phyloP scores from a whole-genome alignment of 2,888 invertebrate genomes.

The Sericinus montela region DNA sequence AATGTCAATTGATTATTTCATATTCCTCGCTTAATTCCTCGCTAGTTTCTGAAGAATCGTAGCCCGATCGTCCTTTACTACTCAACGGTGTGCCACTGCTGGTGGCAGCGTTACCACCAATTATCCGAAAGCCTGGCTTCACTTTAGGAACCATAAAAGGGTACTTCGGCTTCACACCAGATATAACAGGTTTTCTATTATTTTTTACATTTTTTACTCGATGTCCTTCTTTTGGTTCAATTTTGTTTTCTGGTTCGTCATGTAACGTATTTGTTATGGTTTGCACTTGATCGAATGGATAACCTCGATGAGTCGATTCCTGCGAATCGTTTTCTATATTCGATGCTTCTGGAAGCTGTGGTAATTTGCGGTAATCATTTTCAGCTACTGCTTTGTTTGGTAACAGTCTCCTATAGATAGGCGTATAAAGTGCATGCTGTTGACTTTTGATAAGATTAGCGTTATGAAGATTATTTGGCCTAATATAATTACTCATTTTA shows the following conservation, averaged over 20 bases:
- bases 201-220: background rate
- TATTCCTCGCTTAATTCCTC: background rate
- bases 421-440: background rate
- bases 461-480: background rate
- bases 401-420: background rate
- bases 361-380: background rate
- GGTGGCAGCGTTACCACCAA: conserved; percentile 58
- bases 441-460: background rate
- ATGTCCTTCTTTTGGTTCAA: background rate
- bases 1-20: background rate
- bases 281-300: conserved; percentile 8
- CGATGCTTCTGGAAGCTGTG: background rate
- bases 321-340: background rate
- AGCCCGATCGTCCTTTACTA: conserved; percentile 48
- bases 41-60: background rate
- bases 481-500: background rate
- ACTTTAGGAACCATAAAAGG: conserved; percentile 18
- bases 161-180: background rate
- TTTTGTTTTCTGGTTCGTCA: background rate
- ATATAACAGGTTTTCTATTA: background rate
- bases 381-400: background rate
- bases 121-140: conserved; percentile 44
- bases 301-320: background rate
- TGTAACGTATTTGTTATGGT: conserved; percentile 4
- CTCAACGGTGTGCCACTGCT: conserved; percentile 56